phyloP scores from a whole-genome alignment of 2,797 vertebrate species.

The Anolis apletophallus region DNA sequence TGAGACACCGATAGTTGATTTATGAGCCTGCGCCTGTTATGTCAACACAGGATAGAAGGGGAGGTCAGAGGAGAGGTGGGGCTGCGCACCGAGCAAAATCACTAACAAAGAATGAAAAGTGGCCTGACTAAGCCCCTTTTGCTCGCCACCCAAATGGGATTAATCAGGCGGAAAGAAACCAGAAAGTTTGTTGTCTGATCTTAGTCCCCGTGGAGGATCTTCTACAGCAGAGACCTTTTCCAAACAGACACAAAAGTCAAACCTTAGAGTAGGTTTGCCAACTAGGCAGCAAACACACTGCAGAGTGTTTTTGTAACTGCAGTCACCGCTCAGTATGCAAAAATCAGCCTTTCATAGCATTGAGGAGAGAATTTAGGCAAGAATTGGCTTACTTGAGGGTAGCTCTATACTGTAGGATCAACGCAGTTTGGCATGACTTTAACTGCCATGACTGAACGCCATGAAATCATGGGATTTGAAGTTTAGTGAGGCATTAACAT shows the following conservation, averaged over 20 bases:
- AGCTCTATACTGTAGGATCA: too few relatives aligned
- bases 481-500: too few relatives aligned
- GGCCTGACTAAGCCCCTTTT: background rate
- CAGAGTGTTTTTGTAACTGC: too few relatives aligned
- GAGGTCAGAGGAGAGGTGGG: background rate
- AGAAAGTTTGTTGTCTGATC: background rate
- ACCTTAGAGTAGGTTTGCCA: background rate
- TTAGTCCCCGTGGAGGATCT: background rate
- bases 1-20: conserved; percentile 3
- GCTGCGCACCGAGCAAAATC: background rate
- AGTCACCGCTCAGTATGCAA: too few relatives aligned
- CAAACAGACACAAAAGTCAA: background rate
- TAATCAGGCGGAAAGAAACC: background rate
- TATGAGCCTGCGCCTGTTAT: conserved; percentile 10
- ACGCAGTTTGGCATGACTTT: too few relatives aligned
- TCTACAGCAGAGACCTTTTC: background rate
- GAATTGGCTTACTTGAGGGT: background rate
- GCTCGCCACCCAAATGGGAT: background rate
- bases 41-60: conserved; percentile 21
- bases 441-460: too few relatives aligned
- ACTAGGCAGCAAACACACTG: background rate
- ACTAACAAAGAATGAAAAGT: background rate
- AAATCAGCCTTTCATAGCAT: background rate
- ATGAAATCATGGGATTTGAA: too few relatives aligned
- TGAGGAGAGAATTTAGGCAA: background rate